These are phyloP conservation scores for Lytechinus variegatus DNA, from an alignment of 35 echinoderm and acorn worm species.

Conservation along the genomic window DNA sequence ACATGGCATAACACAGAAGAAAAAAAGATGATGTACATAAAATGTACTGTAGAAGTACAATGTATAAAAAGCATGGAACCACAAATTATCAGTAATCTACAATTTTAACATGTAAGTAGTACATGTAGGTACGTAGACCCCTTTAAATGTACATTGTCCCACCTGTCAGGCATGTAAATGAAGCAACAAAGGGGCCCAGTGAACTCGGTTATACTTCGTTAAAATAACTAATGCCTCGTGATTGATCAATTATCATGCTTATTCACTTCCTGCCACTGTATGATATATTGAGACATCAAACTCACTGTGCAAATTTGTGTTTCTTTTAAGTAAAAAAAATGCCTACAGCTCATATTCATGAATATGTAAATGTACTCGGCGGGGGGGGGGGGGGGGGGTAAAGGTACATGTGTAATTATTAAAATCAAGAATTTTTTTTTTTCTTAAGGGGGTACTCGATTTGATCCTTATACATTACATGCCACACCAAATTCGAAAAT, in stretches of 20 bases:
- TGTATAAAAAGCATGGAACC: not conserved
- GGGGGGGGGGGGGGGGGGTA: too few relatives aligned
- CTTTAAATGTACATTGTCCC: not conserved
- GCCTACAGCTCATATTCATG: not conserved
- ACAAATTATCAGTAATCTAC: not conserved
- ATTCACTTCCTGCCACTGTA: not conserved
- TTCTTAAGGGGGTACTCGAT: too few relatives aligned
- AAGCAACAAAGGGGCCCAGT: not conserved
- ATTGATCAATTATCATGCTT: slow-evolving; percentile 14
- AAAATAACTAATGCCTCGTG: slow-evolving; percentile 4
- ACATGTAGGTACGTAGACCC: not conserved
- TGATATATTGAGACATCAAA: not conserved
- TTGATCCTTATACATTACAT: too few relatives aligned
- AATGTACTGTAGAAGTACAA: too few relatives aligned
- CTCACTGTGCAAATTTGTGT: not conserved
- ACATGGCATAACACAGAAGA: too few relatives aligned
- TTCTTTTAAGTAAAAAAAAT: not conserved
- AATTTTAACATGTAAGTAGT: too few relatives aligned
- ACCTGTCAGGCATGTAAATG: not conserved
- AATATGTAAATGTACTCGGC: not conserved
- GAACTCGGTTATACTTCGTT: slow-evolving; percentile 1
- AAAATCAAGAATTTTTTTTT: too few relatives aligned
- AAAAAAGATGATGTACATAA: too few relatives aligned
- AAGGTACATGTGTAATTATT: too few relatives aligned
- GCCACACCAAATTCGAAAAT: too few relatives aligned